Percentiles rank a stretch among this genome's conserved stretches.
These are phyloP conservation scores for Pherbina coryleti DNA, from an alignment of 2,888 invertebrate species.

Conservation along the genomic window DNA sequence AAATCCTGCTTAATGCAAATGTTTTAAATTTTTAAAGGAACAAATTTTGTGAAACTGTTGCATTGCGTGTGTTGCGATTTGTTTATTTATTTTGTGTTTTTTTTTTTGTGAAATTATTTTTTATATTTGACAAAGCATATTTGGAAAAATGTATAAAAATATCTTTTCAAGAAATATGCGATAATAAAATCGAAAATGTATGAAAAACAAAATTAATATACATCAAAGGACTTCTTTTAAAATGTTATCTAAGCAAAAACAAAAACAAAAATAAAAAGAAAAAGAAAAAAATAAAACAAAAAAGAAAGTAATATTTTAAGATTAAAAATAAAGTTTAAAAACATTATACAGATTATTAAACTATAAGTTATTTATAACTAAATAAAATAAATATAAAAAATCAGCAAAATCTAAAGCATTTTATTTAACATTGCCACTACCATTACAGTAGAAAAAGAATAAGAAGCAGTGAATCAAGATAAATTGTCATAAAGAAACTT, in stretches of 20 bases:
- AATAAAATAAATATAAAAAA: slow-evolving; percentile 63
- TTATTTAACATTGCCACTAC: no score
- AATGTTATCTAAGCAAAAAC: slow-evolving; percentile 47
- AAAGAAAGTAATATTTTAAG: slow-evolving; percentile 46
- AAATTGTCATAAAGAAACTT: no score
- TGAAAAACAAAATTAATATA: slow-evolving; percentile 45
- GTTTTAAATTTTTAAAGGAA: slow-evolving; percentile 29
- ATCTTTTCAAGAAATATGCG: slow-evolving; percentile 33
- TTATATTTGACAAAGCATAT: slow-evolving; percentile 41
- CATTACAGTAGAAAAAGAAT: no score
- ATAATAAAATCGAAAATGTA: slow-evolving; percentile 26
- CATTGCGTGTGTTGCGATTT: slow-evolving; percentile 46
- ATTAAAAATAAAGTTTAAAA: slow-evolving; percentile 52
- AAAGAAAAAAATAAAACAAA: slow-evolving; percentile 47
- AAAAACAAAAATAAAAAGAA: slow-evolving; percentile 48
- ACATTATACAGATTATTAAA: slow-evolving; percentile 64
- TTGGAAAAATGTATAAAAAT: slow-evolving; percentile 7
- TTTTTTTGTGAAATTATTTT: slow-evolving; percentile 40
- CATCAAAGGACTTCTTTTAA: slow-evolving; percentile 51
- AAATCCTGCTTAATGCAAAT: slow-evolving; percentile 37
- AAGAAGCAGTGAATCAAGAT: no score
- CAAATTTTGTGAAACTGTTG: slow-evolving; percentile 51
- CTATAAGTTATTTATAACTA: slow-evolving; percentile 69
- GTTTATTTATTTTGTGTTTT: slow-evolving; percentile 33
- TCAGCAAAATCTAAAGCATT: slow-evolving; percentile 35